A percentile compares a stretch with the other conserved stretches of the same genome.
phyloP scores from a whole-genome alignment of 2,888 invertebrate species.

The Dexiosoma caninum region DNA sequence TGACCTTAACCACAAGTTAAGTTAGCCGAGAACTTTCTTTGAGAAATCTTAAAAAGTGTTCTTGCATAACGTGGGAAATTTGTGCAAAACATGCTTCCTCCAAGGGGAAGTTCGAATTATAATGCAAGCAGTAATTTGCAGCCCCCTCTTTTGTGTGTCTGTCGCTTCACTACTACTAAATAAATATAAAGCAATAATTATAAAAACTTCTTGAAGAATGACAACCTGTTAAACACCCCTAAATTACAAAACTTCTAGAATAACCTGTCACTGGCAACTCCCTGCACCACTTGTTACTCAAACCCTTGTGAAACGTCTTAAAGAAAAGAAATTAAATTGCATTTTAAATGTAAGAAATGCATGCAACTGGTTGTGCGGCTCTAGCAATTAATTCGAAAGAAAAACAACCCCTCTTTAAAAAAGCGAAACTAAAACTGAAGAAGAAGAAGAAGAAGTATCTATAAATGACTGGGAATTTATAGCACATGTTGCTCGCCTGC shows the following conservation, averaged over 20 bases:
- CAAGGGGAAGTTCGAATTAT: background rate
- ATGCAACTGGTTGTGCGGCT: slow-evolving; percentile 54
- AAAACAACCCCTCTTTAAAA: slow-evolving; percentile 47
- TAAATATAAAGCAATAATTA: slow-evolving; percentile 11
- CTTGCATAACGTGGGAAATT: slow-evolving; percentile 33
- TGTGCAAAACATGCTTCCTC: background rate
- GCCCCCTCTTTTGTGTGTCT: background rate
- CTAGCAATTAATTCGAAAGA: slow-evolving; percentile 5
- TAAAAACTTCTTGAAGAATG: slow-evolving; percentile 24
- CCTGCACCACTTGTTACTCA: slow-evolving; percentile 52
- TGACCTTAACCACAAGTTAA: slow-evolving; percentile 30
- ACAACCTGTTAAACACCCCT: slow-evolving; percentile 45
- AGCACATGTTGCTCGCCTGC: slow-evolving; percentile 58
- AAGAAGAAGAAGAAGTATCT: slow-evolving; percentile 31
- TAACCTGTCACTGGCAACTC: slow-evolving; percentile 43
- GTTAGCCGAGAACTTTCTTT: slow-evolving; percentile 17
- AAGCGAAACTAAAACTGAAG: slow-evolving; percentile 1
- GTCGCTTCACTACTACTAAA: slow-evolving; percentile 18
- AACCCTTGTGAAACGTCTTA: slow-evolving; percentile 12
- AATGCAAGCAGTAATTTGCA: background rate
- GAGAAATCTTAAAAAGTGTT: background rate
- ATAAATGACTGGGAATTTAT: slow-evolving; percentile 57
- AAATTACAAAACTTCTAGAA: slow-evolving; percentile 24
- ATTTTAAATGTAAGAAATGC: slow-evolving; percentile 37
- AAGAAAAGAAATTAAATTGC: slow-evolving; percentile 30